phyloP scores from a whole-genome alignment of 2,888 invertebrate species.

The Elmis aenea region DNA sequence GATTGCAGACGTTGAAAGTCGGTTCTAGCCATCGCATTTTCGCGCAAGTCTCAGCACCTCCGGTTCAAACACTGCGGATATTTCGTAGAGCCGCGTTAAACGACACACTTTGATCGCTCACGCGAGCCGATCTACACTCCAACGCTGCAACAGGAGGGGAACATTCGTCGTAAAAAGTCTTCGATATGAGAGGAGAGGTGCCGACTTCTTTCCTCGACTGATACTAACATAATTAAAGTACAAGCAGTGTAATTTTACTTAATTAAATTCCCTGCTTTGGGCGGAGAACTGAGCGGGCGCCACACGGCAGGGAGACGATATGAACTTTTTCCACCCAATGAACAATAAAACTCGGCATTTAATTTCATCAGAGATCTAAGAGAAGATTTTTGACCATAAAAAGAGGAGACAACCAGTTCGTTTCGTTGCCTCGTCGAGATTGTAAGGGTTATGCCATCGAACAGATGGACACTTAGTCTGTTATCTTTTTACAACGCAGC shows the following conservation, averaged over 20 bases:
- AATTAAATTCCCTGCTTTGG: constrained; percentile 53
- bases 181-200: constrained; percentile 21
- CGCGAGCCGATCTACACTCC: constrained; percentile 34
- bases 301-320: constrained; percentile 43
- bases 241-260: constrained; percentile 54
- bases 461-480: constrained; percentile 41
- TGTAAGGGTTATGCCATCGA: constrained; percentile 36
- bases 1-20: constrained; percentile 21
- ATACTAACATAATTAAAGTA: constrained; percentile 55
- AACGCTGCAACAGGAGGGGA: constrained; percentile 24
- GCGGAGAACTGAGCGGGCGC: constrained; percentile 31
- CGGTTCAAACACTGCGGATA: no score
- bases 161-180: constrained; percentile 45
- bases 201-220: constrained; percentile 29
- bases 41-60: no score
- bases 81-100: no score
- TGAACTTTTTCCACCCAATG: constrained; percentile 52
- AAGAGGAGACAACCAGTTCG: constrained; percentile 39
- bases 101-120: constrained; percentile 45
- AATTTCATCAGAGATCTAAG: constrained; percentile 51
- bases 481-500: constrained; percentile 19
- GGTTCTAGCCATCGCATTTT: constrained; percentile 16
- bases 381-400: constrained; percentile 50
- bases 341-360: constrained; percentile 52
- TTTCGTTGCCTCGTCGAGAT: constrained; percentile 30